These are phyloP conservation scores for Calameuta idolon DNA, from an alignment of 2,888 invertebrate species.

Conservation along the genomic window DNA sequence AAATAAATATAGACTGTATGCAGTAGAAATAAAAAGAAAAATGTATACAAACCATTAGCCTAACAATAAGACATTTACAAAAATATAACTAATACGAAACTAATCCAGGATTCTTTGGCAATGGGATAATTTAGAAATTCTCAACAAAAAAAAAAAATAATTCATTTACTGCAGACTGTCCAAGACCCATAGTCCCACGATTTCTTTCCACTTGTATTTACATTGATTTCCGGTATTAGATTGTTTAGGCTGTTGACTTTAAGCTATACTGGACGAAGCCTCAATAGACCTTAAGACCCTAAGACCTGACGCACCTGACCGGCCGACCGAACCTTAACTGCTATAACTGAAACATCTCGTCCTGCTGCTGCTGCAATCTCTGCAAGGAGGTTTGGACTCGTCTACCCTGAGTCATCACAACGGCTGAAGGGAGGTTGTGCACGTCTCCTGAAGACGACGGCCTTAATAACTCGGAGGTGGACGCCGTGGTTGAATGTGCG, in stretches of 20 bases:
- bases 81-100: too few species aligned
- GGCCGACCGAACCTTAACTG: slow-evolving; percentile 60
- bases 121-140: too few species aligned
- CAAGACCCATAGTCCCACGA: background rate
- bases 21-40: too few species aligned
- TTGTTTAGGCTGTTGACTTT: too few species aligned
- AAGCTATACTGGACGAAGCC: slow-evolving; percentile 1
- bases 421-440: slow-evolving; percentile 68
- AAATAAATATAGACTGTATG: too few species aligned
- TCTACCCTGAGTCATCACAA: slow-evolving; percentile 84
- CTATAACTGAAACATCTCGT: slow-evolving; percentile 94
- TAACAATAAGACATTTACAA: too few species aligned
- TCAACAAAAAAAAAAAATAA: too few species aligned
- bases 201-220: background rate
- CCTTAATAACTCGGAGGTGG: slow-evolving; percentile 56
- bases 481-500: slow-evolving; percentile 65
- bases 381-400: slow-evolving; percentile 84
- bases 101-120: too few species aligned
- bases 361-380: slow-evolving; percentile 86
- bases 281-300: background rate
- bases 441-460: slow-evolving; percentile 70
- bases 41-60: too few species aligned
- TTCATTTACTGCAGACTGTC: too few species aligned
- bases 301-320: slow-evolving; percentile 15
- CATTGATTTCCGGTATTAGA: slow-evolving; percentile 4